Percentiles rank a stretch among this genome's conserved stretches.
phyloP scores from a whole-genome alignment of 1,140 invertebrate species.

The Drosophila ohnishii region DNA sequence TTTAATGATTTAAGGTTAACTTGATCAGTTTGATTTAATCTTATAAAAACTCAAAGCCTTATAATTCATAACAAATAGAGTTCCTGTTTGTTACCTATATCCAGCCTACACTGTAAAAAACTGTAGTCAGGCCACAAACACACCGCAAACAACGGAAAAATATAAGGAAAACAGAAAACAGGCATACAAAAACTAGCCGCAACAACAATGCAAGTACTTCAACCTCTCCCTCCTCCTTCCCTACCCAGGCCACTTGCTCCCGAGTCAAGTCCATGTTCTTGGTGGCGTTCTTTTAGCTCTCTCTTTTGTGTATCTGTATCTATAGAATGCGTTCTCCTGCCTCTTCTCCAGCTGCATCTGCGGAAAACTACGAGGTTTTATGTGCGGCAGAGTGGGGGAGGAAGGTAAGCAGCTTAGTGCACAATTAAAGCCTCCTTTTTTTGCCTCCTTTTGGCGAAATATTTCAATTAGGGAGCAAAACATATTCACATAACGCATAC shows the following conservation, averaged over 20 bases:
- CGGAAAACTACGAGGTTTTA: conserved; percentile 3
- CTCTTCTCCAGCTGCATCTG: conserved; percentile 18
- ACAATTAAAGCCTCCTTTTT: conserved; percentile 46
- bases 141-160: not conserved
- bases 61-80: not conserved
- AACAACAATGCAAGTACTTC: conserved; percentile 51
- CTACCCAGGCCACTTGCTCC: conserved; percentile 10
- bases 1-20: not conserved
- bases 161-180: conserved; percentile 1
- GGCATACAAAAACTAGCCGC: conserved; percentile 36
- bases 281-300: conserved; percentile 15
- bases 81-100: not conserved
- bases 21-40: not conserved
- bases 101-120: conserved; percentile 1
- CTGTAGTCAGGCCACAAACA: not conserved
- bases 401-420: conserved; percentile 49
- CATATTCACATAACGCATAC: conserved; percentile 46
- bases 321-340: conserved; percentile 44
- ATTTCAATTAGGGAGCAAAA: conserved; percentile 53
- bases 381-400: not conserved
- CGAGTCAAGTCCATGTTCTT: conserved; percentile 63
- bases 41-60: not conserved
- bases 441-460: conserved; percentile 19
- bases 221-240: conserved; percentile 11
- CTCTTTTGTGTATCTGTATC: conserved; percentile 64